These are phyloP conservation scores for Rhaphigaster nebulosa DNA, from an alignment of 2,888 invertebrate species.

Conservation along the genomic window DNA sequence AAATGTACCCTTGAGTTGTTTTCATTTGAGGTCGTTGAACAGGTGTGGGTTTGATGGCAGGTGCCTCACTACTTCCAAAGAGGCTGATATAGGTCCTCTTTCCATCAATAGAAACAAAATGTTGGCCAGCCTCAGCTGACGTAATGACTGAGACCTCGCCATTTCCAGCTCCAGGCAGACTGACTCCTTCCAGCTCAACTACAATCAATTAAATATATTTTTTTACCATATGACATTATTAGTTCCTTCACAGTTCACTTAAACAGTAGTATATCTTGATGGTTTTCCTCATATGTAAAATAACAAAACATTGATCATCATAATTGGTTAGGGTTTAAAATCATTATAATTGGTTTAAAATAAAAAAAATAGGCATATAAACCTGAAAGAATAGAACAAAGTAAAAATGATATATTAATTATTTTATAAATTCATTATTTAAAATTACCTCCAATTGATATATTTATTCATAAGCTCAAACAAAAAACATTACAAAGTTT, in stretches of 20 bases:
- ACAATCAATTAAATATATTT: conserved; percentile 66
- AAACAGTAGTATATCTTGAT: background rate
- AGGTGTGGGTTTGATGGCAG: conserved; percentile 63
- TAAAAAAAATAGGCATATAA: no score
- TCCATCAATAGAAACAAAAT: conserved; percentile 92
- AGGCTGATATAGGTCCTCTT: conserved; percentile 90
- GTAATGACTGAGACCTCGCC: conserved; percentile 77
- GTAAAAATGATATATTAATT: no score
- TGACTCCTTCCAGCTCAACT: conserved; percentile 77
- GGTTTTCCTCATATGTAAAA: background rate
- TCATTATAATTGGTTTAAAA: no score
- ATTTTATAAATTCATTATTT: no score
- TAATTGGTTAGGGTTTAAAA: no score
- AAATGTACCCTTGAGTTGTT: conserved; percentile 64
- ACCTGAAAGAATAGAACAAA: no score
- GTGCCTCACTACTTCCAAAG: conserved; percentile 71
- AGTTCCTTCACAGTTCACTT: background rate
- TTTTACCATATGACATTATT: background rate
- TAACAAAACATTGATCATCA: background rate
- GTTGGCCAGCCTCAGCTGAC: conserved; percentile 81
- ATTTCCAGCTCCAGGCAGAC: conserved; percentile 68
- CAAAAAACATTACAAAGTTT: no score
- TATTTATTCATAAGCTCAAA: no score
- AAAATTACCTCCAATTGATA: no score
- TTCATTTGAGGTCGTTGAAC: conserved; percentile 61